phyloP scores from a whole-genome alignment of 2,888 invertebrate genomes.

The Apoderus coryli region DNA sequence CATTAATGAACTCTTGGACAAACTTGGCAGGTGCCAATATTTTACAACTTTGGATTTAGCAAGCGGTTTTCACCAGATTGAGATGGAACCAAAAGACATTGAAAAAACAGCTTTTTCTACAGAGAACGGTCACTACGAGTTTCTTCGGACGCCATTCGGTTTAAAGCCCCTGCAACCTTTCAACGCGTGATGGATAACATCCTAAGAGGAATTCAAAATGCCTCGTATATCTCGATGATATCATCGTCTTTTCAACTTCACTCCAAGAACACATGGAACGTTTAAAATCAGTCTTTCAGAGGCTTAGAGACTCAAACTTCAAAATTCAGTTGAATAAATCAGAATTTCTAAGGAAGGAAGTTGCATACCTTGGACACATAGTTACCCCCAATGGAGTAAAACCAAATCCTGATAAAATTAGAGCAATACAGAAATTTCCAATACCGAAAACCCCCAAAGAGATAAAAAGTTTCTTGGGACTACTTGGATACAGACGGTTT shows the following conservation, averaged over 20 bases:
- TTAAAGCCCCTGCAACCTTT: too few species aligned
- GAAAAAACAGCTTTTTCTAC: slow-evolving; percentile 3
- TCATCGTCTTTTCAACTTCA: too few species aligned
- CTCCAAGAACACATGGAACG: too few species aligned
- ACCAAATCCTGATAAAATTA: too few species aligned
- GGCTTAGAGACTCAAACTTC: slow-evolving; percentile 12
- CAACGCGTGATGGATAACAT: too few species aligned
- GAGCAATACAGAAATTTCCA: slow-evolving; percentile 14
- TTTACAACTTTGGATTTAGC: slow-evolving; percentile 1
- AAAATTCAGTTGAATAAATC: too few species aligned
- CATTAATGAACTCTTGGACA: too few species aligned
- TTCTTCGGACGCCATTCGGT: too few species aligned
- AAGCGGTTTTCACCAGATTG: slow-evolving; percentile 6
- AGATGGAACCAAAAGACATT: too few species aligned
- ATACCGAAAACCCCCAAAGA: slow-evolving; percentile 16
- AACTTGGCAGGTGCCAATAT: slow-evolving; percentile 1
- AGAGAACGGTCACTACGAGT: too few species aligned
- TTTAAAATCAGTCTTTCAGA: slow-evolving; percentile 9
- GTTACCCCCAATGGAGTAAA: too few species aligned
- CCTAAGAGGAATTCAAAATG: slow-evolving; percentile 4
- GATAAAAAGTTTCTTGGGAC: slow-evolving; percentile 16
- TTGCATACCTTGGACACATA: slow-evolving; percentile 15
- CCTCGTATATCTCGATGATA: too few species aligned
- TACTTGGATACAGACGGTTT: slow-evolving; percentile 15
- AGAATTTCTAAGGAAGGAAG: slow-evolving; percentile 14